phyloP scores from a whole-genome alignment of 2,888 invertebrate genomes.

The Steinernema hermaphroditum region DNA sequence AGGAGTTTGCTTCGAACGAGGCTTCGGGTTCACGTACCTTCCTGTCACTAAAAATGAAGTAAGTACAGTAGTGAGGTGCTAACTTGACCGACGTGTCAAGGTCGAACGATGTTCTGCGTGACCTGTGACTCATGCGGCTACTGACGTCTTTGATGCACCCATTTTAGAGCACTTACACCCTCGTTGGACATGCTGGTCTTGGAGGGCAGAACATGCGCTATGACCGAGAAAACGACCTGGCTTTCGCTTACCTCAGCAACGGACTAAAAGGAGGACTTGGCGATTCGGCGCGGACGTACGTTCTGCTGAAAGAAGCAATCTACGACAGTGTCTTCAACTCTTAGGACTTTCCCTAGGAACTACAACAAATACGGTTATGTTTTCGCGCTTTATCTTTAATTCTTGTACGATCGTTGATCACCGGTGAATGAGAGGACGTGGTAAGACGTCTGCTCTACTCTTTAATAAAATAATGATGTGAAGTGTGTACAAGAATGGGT shows the following conservation, averaged over 20 bases:
- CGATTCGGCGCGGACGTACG: conserved; percentile 56
- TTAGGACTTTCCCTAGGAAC: not conserved
- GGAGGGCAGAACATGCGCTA: conserved; percentile 68
- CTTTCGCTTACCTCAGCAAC: conserved; percentile 68
- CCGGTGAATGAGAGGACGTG: not conserved
- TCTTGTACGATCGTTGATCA: not conserved
- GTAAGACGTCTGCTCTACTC: not conserved
- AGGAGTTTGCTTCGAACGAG: conserved; percentile 41
- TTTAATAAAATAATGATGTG: not conserved
- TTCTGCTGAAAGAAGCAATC: conserved; percentile 48
- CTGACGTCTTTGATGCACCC: too few species aligned
- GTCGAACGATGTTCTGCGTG: not conserved
- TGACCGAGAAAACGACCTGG: conserved; percentile 66
- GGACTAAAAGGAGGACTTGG: conserved; percentile 59
- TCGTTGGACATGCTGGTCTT: conserved; percentile 68
- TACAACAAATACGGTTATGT: not conserved
- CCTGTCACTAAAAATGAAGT: conserved; percentile 15
- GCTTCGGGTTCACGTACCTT: conserved; percentile 40
- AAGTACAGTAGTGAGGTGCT: not conserved
- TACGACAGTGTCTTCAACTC: conserved; percentile 33
- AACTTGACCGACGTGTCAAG: not conserved
- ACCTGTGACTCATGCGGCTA: too few species aligned
- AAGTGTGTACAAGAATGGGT: too few species aligned
- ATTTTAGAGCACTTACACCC: not conserved
- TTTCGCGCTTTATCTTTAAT: not conserved